phyloP scores from a whole-genome alignment of 2,113 vertebrate species.

The Neogale vison region DNA sequence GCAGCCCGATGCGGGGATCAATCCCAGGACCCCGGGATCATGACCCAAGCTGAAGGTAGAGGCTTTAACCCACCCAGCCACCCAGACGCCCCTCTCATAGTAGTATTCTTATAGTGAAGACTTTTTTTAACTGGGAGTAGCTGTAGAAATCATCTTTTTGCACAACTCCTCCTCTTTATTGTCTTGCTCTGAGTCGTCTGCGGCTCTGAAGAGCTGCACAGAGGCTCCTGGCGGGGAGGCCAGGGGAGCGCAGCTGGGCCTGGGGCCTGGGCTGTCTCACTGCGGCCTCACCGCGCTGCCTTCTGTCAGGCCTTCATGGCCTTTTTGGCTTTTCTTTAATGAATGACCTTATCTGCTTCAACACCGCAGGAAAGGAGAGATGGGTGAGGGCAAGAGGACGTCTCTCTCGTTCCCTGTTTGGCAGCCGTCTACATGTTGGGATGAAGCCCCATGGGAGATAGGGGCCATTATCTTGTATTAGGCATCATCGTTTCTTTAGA shows the following conservation, averaged over 20 bases:
- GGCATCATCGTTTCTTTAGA: background rate
- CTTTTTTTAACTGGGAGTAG: background rate
- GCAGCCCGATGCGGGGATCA: too few species aligned
- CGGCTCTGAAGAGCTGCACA: background rate
- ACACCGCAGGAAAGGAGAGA: background rate
- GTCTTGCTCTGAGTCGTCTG: background rate
- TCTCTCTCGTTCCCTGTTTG: background rate
- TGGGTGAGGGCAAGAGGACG: background rate
- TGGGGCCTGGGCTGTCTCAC: background rate
- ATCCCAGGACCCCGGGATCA: too few species aligned
- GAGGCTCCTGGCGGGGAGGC: background rate
- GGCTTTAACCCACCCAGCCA: too few species aligned
- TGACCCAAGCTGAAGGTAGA: too few species aligned
- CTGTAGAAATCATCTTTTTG: background rate
- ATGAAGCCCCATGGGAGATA: background rate
- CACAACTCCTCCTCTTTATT: background rate
- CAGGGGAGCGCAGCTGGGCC: background rate
- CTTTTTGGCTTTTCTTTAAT: background rate
- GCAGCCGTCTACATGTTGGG: background rate
- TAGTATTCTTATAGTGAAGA: background rate
- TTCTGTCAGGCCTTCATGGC: background rate
- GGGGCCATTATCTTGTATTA: background rate
- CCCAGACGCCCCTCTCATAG: too few species aligned
- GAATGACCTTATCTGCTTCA: background rate
- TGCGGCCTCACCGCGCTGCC: background rate